Percentiles rank a stretch among this genome's conserved stretches.
Conservation (phyloP, 2,888 invertebrate species). For the Parnassius glacialis region DNA sequence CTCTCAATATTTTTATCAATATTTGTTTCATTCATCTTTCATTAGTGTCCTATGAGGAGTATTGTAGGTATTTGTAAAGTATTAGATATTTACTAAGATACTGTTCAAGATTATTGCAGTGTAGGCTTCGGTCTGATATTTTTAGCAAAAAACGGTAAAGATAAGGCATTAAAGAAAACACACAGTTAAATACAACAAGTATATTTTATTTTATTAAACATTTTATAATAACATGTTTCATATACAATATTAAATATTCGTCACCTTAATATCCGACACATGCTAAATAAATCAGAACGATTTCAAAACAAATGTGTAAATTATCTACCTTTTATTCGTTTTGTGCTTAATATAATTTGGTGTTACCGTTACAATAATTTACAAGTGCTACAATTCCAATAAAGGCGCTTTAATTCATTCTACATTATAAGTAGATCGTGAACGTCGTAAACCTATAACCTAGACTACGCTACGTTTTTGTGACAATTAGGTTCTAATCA, state of each 20-base stretch:
- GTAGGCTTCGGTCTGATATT: no score
- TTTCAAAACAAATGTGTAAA: conserved; percentile 1
- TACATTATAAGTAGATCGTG: background rate
- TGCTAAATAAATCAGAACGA: conserved; percentile 50
- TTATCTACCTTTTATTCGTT: conserved; percentile 1
- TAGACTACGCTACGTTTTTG: background rate
- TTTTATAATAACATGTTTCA: conserved; percentile 55
- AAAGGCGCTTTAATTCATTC: conserved; percentile 6
- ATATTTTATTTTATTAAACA: conserved; percentile 63
- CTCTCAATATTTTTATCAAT: no score
- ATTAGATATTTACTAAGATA: no score
- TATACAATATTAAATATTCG: conserved; percentile 53
- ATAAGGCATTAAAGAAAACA: background rate
- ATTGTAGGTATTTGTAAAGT: no score
- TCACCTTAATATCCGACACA: conserved; percentile 39
- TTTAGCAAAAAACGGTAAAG: background rate
- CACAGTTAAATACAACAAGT: conserved; percentile 42
- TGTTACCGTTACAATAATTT: background rate
- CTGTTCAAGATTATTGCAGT: no score
- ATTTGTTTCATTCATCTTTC: no score
- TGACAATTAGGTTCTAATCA: background rate
- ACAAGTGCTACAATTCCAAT: background rate
- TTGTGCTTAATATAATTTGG: conserved; percentile 10
- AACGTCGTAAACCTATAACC: conserved; percentile 7
- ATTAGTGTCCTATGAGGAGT: no score